Evolutionary conservation across 1,140 invertebrate species (phyloP).

Genomic region (Leptinotarsa texana): DNA sequence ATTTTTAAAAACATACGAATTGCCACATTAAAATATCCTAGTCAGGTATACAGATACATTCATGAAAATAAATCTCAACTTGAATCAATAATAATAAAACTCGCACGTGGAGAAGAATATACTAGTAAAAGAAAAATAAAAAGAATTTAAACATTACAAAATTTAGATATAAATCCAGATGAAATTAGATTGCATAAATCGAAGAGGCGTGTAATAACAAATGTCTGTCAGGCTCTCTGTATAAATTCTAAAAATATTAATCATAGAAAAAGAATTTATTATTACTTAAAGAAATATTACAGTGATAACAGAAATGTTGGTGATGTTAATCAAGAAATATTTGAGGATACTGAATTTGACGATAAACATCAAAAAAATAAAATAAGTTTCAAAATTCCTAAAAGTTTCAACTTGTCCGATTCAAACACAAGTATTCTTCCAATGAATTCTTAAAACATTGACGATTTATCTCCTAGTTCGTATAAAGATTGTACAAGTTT

Average conservation of each 20-base stretch:
- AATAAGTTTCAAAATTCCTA: background rate
- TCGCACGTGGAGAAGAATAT: background rate
- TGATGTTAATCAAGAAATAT: too few species aligned
- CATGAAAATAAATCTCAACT: background rate
- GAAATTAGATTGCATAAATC: background rate
- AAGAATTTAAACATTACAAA: background rate
- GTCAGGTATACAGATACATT: background rate
- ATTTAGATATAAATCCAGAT: background rate
- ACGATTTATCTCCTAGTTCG: background rate
- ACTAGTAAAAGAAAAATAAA: background rate
- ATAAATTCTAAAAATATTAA: background rate
- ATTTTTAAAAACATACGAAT: background rate
- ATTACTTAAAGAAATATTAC: background rate
- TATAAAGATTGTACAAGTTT: background rate
- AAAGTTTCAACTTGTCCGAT: background rate
- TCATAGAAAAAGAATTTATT: background rate
- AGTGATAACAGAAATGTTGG: too few species aligned
- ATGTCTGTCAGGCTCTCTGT: background rate
- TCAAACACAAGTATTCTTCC: background rate
- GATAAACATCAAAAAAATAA: too few species aligned
- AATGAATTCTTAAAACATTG: background rate
- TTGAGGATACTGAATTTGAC: too few species aligned
- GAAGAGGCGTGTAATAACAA: background rate
- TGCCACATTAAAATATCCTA: background rate
- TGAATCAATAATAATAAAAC: background rate